Evolutionary conservation across 2,797 vertebrate species (phyloP), one percentile per base, ranked within the genome.

Genomic region (Geotrypetes seraphini): DNA sequence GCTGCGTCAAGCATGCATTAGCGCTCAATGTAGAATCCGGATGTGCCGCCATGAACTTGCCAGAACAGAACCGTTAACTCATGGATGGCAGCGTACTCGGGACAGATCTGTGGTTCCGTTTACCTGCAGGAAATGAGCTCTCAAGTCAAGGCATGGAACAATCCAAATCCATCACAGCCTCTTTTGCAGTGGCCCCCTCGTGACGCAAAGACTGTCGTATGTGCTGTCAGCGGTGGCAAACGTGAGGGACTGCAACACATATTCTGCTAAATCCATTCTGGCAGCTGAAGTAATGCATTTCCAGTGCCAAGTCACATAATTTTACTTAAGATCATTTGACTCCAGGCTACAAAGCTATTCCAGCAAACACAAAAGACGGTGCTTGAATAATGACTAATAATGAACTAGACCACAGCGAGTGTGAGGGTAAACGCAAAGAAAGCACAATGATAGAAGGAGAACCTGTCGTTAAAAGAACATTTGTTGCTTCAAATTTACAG

Each of bases 51-150:
- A n/a, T n/a, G n/a, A n/a, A n/a, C n/a, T n/a, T n/a, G n/a, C n/a
- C n/a, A n/a, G n/a, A n/a, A n/a, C n/a, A n/a, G n/a, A n/a, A n/a
- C n/a, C n/a, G n/a, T n/a, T n/a, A n/a, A n/a, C n/a, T n/a, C n/a
- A n/a, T n/a, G n/a, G n/a, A n/a, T n/a, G n/a, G n/a, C n/a, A n/a
- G n/a, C n/a, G n/a, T n/a, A n/a, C n/a, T n/a, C n/a, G n/a, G n/a
- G n/a, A n/a, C n/a, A n/a, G n/a, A n/a, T n/a, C n/a, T n/a, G n/a
- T n/a, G n/a, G n/a, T n/a, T n/a, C n/a, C n/a, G n/a, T n/a, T n/a
- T n/a, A n/a, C n/a, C n/a, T 75, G 70, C 79, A 82, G 81, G 73
- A 84, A 80, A 81, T 84, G 79, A 82, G 78, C 81, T 79, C 79
- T 78, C 73, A 79, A 81, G 78, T 82, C 75, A 72, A 73, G 70